Evolutionary conservation across 2,888 invertebrate species (phyloP), one percentile per base, ranked within the genome.

Genomic region (Anarsia innoxiella): DNA sequence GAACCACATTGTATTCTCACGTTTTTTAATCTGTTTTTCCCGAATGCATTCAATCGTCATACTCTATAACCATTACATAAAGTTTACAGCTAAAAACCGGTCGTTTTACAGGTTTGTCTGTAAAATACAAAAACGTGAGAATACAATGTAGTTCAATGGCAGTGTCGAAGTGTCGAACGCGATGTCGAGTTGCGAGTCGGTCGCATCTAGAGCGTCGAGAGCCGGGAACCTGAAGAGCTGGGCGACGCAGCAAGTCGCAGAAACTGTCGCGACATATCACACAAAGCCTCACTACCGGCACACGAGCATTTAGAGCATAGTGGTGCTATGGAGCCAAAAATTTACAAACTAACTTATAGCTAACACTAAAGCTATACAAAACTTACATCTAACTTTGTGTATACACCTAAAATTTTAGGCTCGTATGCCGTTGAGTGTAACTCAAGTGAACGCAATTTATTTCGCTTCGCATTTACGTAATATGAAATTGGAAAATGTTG

Each of bases 251-350:
- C 3, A 8, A 3, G 9, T 6, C 10, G 26, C 4, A 6, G 26
- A 26, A 6, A 3, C 3, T n/a, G 26, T 6, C 15, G 30, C 30
- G 19, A 31, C 11, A 5, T 8, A 19, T n/a, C 19, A 19, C 8
- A 5, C 19, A 19, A 19, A 57, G 48, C 61, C 57, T 59, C 46
- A 59, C 62, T 63, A 68, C 56, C 56, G 60, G 59, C 60, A 59
- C 60, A 60, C 69, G 74, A 78, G 77, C 79, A 58, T 69, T 68
- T 53, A 74, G 70, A 78, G 76, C 79, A 77, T 66, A 80, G 82
- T 82, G 82, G 82, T 80, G 80, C 77, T 62, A 79, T 80, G 80
- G 82, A 79, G 79, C 79, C 80, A 64, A 66, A 57, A 58, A 63
- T 51, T 53, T 34, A 38, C n/a, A n/a, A n/a, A 37, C 48, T 45